Conservation (phyloP, 2,797 vertebrate genomes). For the Helostoma temminkii region DNA sequence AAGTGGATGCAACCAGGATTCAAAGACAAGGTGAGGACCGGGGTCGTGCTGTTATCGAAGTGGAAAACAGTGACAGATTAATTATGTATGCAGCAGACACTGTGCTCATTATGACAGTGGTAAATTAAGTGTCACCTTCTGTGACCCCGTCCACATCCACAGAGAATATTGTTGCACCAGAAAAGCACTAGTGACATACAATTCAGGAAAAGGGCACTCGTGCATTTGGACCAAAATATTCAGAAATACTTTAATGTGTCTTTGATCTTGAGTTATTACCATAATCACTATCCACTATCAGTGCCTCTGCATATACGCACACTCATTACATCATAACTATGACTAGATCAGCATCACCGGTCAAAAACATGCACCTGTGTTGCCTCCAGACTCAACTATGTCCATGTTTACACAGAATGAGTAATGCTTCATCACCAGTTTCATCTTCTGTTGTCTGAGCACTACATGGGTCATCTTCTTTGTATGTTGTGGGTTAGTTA, state of each 20-base stretch:
- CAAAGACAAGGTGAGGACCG: conserved; percentile 51
- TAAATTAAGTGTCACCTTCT: conserved; percentile 73
- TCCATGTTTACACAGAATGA: conserved; percentile 60
- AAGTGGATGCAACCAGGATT: conserved; percentile 47
- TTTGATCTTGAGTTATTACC: conserved; percentile 39
- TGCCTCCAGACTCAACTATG: conserved; percentile 21
- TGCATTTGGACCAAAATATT: conserved; percentile 36
- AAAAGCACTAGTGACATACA: conserved; percentile 39
- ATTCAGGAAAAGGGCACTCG: conserved; percentile 48
- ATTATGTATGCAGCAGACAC: conserved; percentile 78
- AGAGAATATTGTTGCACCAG: conserved; percentile 34
- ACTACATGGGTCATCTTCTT: conserved; percentile 61
- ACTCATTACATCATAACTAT: conserved; percentile 21
- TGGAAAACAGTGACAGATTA: conserved; percentile 66
- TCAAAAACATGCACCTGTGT: conserved; percentile 16
- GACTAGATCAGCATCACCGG: conserved; percentile 28
- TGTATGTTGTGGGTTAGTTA: conserved; percentile 54
- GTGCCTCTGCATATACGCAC: neutral
- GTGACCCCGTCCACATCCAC: conserved; percentile 48
- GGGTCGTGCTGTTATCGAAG: conserved; percentile 56
- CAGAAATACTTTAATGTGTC: conserved; percentile 30
- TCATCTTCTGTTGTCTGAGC: conserved; percentile 56
- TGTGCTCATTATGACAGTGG: conserved; percentile 63
- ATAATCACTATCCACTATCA: conserved; percentile 8
- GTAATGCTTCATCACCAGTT: conserved; percentile 66